Evolutionary conservation across 2,888 invertebrate genomes (phyloP), one percentile per base, ranked within the genome.

Genomic region (Pristionchus japonicus): DNA sequence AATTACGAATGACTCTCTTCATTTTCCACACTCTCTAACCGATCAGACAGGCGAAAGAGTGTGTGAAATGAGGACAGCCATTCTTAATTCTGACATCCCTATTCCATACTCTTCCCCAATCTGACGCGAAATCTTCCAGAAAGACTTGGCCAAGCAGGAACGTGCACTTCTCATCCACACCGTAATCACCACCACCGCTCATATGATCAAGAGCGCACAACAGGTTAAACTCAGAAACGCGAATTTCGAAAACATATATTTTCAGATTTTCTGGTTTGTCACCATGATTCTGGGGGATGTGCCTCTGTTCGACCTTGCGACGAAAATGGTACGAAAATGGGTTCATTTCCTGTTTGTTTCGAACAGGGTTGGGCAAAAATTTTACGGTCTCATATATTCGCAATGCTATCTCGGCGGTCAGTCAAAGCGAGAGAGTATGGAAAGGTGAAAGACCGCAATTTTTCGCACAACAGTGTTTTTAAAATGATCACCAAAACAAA

Each of bases 251-350:
- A 74, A 3, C 23, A 40, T 23, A 7, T 23, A 11, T 4, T 40
- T 74, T 74, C 34, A 74, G 70, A 74, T 74, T 20, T 74, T 74
- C 70, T 74, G 70, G 70, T 74, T 74, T 40, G 31, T 74, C 1
- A 40, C 70, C 13, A 74, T 74, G 70, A 23, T 74, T 31, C n/a
- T 74, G 0, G 40, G 23, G 20, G 40, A 74, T 31, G 40, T 15
- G 20, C 7, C 23, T 23, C 15, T 74, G 0, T 74, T 23, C 70
- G 40, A 74, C 31, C 40, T 74, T 0, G 23, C 37, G 34, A 40
- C 70, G 15, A 74, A 40, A 74, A 37, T 74, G 70, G 70, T 74
- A n/a, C n/a, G n/a, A n/a, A 20, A 74, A 40, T 37, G 17, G 37
- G 17, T 11, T 31, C 27, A 64, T 9, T 27, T 64, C 9, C 7